Evolutionary conservation across 2,797 vertebrate species (phyloP), one percentile per base, ranked within the genome.

Genomic region (Phrynocephalus vlangalii): DNA sequence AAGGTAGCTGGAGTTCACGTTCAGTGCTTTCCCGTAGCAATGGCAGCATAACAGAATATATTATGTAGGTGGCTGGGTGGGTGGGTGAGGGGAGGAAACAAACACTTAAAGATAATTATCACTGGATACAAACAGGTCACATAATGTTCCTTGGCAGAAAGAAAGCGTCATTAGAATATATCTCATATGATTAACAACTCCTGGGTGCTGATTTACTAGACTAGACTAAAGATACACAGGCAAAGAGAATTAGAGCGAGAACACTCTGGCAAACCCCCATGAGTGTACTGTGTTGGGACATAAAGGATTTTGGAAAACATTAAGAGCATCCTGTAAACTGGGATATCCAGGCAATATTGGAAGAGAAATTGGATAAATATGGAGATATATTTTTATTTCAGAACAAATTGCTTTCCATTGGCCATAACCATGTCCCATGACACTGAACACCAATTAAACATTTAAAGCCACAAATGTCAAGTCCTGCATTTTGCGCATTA

Each of bases 101-200:
- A 67, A 76, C 22, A 11, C 84, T 91, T 86, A 81, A 91, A 89
- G 10, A 5, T 87, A 85, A 84, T 91, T 91, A 86, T 85, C 78
- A 3, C 18, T 80, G 52, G 56, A 63, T 44, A 22, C 5, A 81
- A 60, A 30, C 56, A 75, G 84, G 79, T 30, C 82, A 84, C 60
- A 83, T 87, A 38, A 87, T 76, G 9, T 91, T 76, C 87, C 66
- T 48, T 44, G 82, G 76, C 72, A 44, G 44, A 87, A 63, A 91
- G 88, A 68, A 91, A 91, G 85, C 86, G 44, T 48, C 33, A 50
- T 92, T 89, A 48, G 1, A 67, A 7, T 67, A 56, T 71, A 79
- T 28, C 92, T 86, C 90, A 71, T 5, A 9, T 56, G 76, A 91
- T 66, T 80, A 87, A 87, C 77, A 86, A n/a, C 70, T 87, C 8